Percentiles rank a stretch among this genome's conserved stretches.
phyloP scores from a whole-genome alignment of 2,113 vertebrate species.

The Gobio gobio region DNA sequence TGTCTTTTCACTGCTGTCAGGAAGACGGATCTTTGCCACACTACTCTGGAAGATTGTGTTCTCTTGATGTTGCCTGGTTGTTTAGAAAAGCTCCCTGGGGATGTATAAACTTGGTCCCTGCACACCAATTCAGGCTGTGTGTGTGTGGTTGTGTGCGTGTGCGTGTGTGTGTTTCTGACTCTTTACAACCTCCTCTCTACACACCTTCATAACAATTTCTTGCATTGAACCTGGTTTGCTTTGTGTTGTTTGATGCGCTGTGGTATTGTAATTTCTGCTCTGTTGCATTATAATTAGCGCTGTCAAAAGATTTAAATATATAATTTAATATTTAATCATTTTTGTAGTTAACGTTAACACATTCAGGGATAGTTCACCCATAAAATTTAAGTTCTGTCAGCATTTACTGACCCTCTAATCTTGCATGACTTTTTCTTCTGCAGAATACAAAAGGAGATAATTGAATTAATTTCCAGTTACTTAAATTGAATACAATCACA shows the following conservation, averaged over 20 bases:
- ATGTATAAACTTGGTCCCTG: constrained; percentile 10
- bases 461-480: neutral
- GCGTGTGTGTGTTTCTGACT: too few relatives aligned
- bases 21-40: constrained; percentile 45
- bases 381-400: neutral
- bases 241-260: neutral
- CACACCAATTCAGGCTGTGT: neutral
- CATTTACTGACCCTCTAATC: neutral
- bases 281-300: neutral
- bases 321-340: neutral
- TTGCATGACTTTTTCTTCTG: neutral
- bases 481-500: neutral
- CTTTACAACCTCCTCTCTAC: neutral
- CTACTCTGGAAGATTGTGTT: constrained; percentile 4
- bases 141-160: neutral
- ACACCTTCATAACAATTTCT: neutral
- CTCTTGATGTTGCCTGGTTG: constrained; percentile 40
- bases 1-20: constrained; percentile 43
- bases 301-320: constrained; percentile 1
- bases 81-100: constrained; percentile 52
- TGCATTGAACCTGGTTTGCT: neutral
- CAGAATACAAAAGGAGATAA: neutral
- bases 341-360: neutral
- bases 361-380: neutral
- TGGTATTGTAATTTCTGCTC: neutral